Percentiles rank a stretch among this genome's conserved stretches.
phyloP scores from a whole-genome alignment of 2,797 vertebrate genomes.

The Cryptoprocta ferox region DNA sequence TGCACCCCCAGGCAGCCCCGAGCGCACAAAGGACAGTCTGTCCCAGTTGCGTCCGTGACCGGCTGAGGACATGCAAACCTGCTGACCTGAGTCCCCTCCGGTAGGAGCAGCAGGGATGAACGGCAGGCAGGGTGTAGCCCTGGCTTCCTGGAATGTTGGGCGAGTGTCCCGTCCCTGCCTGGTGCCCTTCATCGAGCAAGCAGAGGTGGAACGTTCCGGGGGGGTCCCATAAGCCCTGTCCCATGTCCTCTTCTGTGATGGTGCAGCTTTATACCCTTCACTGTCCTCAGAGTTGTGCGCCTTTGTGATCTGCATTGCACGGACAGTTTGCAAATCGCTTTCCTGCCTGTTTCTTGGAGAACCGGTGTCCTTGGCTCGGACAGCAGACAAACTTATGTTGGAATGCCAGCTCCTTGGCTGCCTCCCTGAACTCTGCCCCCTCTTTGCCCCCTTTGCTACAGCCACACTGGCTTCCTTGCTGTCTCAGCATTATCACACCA shows the following conservation, averaged over 20 bases:
- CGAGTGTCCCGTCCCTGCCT: neutral
- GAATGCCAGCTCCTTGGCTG: neutral
- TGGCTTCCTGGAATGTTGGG: neutral
- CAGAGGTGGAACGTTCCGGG: neutral
- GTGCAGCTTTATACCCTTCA: too few relatives aligned
- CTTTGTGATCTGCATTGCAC: neutral
- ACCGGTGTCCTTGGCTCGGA: neutral
- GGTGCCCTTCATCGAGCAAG: neutral
- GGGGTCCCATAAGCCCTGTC: neutral
- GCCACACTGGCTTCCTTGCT: neutral
- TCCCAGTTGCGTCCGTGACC: neutral
- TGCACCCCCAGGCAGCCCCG: neutral
- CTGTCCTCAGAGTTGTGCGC: too few relatives aligned
- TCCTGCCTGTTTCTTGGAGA: neutral
- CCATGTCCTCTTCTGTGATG: rapidly evolving
- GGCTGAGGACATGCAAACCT: neutral
- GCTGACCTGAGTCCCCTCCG: neutral
- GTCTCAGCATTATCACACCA: too few relatives aligned
- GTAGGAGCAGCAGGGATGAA: neutral
- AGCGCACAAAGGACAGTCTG: slow-evolving; percentile 26
- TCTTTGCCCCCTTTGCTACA: too few relatives aligned
- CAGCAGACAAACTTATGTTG: neutral
- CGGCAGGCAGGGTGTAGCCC: neutral
- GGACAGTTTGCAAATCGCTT: neutral
- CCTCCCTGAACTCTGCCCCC: neutral